Evolutionary conservation across 2,113 vertebrate genomes (phyloP).

Genomic region (Ondatra zibethicus): DNA sequence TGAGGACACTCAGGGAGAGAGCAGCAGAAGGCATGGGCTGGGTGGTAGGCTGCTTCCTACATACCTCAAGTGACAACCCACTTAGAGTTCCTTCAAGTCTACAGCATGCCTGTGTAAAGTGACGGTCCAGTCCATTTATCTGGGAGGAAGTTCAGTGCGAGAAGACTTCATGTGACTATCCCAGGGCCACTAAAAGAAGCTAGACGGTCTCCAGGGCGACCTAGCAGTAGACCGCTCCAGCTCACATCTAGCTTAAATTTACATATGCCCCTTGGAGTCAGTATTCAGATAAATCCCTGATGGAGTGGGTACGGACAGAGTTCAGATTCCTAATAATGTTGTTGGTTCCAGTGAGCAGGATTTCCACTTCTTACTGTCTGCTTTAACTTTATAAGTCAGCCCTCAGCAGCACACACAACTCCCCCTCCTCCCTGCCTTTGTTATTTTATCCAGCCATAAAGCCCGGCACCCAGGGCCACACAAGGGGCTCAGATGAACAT

Average conservation of each 20-base stretch:
- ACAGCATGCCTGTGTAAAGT: constrained; percentile 66
- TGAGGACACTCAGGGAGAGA: no score
- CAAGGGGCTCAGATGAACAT: constrained; percentile 73
- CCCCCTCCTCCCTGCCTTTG: not conserved
- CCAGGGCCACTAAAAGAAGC: not conserved
- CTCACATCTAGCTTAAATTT: not conserved
- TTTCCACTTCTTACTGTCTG: constrained; percentile 43
- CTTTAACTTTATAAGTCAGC: constrained; percentile 61
- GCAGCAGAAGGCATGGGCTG: not conserved
- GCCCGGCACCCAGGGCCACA: constrained; percentile 56
- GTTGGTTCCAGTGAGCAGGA: constrained; percentile 17
- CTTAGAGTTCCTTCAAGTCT: constrained; percentile 30
- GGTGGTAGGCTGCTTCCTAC: not conserved
- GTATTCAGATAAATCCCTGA: constrained; percentile 27
- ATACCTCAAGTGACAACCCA: constrained; percentile 29
- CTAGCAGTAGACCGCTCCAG: not conserved
- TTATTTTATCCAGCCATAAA: constrained; percentile 70
- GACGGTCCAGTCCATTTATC: constrained; percentile 42
- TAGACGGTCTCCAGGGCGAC: not conserved
- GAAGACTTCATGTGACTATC: not conserved
- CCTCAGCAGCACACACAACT: not conserved
- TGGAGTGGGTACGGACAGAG: not conserved
- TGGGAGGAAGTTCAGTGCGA: not conserved
- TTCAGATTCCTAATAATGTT: constrained; percentile 19
- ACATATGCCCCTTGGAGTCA: constrained; percentile 32